Conservation (phyloP, 2,888 invertebrate genomes). For the Cordilura impudica region DNA sequence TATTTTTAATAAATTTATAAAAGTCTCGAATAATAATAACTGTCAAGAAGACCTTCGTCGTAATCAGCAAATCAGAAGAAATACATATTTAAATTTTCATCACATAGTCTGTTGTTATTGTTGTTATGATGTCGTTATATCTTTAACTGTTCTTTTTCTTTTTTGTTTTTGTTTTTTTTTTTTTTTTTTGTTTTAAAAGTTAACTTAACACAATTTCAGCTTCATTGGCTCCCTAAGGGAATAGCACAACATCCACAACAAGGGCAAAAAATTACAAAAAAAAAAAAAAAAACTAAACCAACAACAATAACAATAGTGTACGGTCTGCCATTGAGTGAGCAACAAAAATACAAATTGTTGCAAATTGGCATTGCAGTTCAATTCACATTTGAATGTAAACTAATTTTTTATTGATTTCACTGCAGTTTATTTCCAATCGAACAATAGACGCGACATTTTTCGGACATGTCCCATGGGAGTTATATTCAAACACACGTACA, state of each 20-base stretch:
- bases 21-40: no score
- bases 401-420: conserved; percentile 55
- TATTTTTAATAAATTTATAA: not conserved
- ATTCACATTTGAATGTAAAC: conserved; percentile 54
- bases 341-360: conserved; percentile 28
- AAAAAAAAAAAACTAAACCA: not conserved
- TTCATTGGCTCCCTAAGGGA: conserved; percentile 5
- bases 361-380: conserved; percentile 54
- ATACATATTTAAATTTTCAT: conserved; percentile 24
- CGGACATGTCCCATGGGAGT: conserved; percentile 49
- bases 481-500: no score
- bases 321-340: not conserved
- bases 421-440: conserved; percentile 49
- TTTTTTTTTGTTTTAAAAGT: no score
- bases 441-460: conserved; percentile 56
- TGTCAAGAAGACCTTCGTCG: not conserved
- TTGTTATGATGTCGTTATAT: conserved; percentile 12
- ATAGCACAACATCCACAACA: not conserved
- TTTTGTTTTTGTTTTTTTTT: no score
- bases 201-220: conserved; percentile 7
- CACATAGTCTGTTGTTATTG: conserved; percentile 8
- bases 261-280: no score
- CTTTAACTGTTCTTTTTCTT: conserved; percentile 1
- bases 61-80: not conserved
- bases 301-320: not conserved